phyloP scores from a whole-genome alignment of 2,113 vertebrate genomes.

The Anarrhichthys ocellatus region DNA sequence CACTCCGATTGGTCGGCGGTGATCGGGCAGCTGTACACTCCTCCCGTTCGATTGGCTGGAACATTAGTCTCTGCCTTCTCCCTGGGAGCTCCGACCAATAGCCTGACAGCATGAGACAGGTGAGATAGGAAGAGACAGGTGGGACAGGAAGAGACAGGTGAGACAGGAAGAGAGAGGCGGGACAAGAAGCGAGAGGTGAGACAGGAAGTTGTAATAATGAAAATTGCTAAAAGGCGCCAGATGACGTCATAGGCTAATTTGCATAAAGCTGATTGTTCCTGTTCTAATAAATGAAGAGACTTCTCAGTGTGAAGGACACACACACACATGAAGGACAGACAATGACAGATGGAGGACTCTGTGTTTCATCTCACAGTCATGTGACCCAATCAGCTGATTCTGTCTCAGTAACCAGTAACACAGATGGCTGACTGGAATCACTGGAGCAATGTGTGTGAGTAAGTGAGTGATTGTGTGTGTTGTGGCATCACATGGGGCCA shows the following conservation, averaged over 20 bases:
- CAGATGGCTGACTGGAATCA: too few relatives aligned
- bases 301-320: neutral
- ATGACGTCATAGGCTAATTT: too few relatives aligned
- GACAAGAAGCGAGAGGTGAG: too few relatives aligned
- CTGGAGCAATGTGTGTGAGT: neutral
- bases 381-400: slow-evolving; percentile 1
- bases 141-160: neutral
- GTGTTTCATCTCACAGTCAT: neutral
- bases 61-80: slow-evolving; percentile 77
- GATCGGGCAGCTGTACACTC: slow-evolving; percentile 90
- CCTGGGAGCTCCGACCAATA: slow-evolving; percentile 90
- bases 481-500: too few relatives aligned
- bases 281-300: too few relatives aligned
- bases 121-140: neutral
- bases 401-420: neutral
- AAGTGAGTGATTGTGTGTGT: neutral
- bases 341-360: slow-evolving; percentile 34
- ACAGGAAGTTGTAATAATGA: too few relatives aligned
- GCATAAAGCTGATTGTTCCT: too few relatives aligned
- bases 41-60: slow-evolving; percentile 85
- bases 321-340: slow-evolving; percentile 15
- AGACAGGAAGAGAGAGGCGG: neutral
- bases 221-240: too few relatives aligned
- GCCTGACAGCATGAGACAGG: slow-evolving; percentile 65
- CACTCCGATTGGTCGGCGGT: slow-evolving; percentile 82